Percentiles rank a stretch among this genome's conserved stretches.
phyloP scores from a whole-genome alignment of 2,888 invertebrate species.

The Troides helena region DNA sequence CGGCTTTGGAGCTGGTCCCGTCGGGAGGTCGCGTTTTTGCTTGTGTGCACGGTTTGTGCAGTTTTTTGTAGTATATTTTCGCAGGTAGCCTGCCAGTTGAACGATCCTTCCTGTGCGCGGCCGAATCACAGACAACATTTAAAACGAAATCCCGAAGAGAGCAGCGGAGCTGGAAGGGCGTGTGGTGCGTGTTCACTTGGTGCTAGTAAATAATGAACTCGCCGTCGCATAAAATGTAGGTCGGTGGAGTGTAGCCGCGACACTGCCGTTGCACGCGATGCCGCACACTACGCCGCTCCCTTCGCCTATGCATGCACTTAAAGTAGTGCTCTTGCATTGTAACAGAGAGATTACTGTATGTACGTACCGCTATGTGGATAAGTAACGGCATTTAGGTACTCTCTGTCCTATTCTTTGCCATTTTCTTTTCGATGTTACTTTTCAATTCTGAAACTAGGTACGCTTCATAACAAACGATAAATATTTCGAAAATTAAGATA shows the following conservation, averaged over 20 bases:
- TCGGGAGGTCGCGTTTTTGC: constrained; percentile 71
- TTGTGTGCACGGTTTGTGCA: constrained; percentile 62
- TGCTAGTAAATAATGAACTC: constrained; percentile 67
- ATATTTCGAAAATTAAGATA: neutral
- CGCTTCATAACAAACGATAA: too few species aligned
- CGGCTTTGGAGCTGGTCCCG: constrained; percentile 63
- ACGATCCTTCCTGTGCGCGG: constrained; percentile 51
- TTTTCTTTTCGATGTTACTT: too few species aligned
- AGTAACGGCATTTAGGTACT: neutral
- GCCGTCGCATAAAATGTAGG: constrained; percentile 77
- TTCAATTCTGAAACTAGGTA: too few species aligned
- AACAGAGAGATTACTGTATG: constrained; percentile 15
- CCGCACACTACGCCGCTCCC: constrained; percentile 52
- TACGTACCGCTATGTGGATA: constrained; percentile 9
- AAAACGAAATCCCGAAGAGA: constrained; percentile 41
- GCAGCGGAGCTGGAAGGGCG: constrained; percentile 51
- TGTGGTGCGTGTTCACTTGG: constrained; percentile 56
- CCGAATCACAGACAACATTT: constrained; percentile 37
- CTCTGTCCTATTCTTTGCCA: neutral
- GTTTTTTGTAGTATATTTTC: constrained; percentile 70
- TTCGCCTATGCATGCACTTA: constrained; percentile 42
- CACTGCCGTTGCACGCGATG: constrained; percentile 64
- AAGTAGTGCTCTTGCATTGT: constrained; percentile 17
- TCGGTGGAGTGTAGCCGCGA: constrained; percentile 70
- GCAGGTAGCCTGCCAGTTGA: constrained; percentile 65